phyloP scores from a whole-genome alignment of 2,888 invertebrate species.

The Sarcophaga caerulescens region DNA sequence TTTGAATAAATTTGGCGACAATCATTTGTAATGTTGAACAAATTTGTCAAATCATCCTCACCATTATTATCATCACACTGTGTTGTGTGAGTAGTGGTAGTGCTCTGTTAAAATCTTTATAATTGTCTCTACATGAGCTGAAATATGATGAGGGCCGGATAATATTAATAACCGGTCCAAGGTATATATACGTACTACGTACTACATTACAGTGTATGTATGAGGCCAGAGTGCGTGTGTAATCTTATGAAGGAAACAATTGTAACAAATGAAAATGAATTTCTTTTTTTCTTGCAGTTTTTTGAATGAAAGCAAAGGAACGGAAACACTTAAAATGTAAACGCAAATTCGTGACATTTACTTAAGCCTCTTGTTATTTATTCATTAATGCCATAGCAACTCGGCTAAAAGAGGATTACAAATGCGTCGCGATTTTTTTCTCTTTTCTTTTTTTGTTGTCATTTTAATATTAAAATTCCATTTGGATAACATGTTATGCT shows the following conservation, averaged over 20 bases:
- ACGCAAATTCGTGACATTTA: too few species aligned
- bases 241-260: not conserved
- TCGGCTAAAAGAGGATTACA: too few species aligned
- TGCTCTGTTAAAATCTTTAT: conserved; percentile 12
- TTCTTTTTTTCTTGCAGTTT: too few species aligned
- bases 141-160: conserved; percentile 6
- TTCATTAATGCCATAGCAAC: too few species aligned
- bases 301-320: not conserved
- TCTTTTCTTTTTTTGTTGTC: too few species aligned
- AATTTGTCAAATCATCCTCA: conserved; percentile 51
- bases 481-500: too few species aligned
- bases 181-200: not conserved
- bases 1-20: conserved; percentile 53
- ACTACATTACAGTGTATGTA: too few species aligned
- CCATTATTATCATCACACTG: conserved; percentile 9
- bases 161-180: not conserved
- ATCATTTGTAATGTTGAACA: conserved; percentile 39
- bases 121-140: conserved; percentile 33
- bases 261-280: not conserved
- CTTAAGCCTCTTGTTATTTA: too few species aligned
- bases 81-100: not conserved
- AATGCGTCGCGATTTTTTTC: too few species aligned
- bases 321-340: not conserved
- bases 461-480: too few species aligned
- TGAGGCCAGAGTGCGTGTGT: not conserved